Conservation (phyloP, 2,888 invertebrate species). For the Agonopterix subpropinquella region DNA sequence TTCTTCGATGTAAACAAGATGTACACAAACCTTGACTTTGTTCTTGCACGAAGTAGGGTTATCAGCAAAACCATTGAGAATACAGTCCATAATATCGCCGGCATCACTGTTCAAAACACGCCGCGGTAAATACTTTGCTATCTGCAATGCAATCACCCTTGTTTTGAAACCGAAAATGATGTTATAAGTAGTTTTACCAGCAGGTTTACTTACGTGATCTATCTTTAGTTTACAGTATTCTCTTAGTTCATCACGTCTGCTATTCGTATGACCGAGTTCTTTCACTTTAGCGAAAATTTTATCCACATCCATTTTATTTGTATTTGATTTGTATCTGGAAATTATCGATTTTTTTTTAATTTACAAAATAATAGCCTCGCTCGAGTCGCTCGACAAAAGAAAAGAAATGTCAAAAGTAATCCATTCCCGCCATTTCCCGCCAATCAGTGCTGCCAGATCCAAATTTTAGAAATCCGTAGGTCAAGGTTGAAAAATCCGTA, state of each 20-base stretch:
- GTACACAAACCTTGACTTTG: conserved; percentile 40
- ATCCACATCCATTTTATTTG: conserved; percentile 29
- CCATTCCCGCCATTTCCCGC: no score
- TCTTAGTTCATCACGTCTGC: conserved; percentile 43
- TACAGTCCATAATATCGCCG: conserved; percentile 42
- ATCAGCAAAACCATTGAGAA: conserved; percentile 51
- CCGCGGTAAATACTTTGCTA: conserved; percentile 39
- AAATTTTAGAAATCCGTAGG: no score
- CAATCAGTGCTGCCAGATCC: no score
- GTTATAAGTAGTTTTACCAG: background rate
- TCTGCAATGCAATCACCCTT: conserved; percentile 28
- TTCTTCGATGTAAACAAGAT: no score
- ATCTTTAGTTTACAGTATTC: conserved; percentile 44
- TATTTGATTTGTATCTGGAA: background rate
- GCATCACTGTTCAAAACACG: conserved; percentile 53
- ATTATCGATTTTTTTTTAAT: background rate
- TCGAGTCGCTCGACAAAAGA: no score
- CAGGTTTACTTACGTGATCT: conserved; percentile 32
- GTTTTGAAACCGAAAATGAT: background rate
- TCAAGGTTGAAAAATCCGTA: no score
- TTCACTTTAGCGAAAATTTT: conserved; percentile 40
- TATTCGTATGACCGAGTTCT: conserved; percentile 43
- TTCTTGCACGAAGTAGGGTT: conserved; percentile 22
- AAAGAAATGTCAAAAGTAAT: no score
- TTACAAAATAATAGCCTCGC: no score